Base-by-base conservation (phyloP, 2,113 vertebrate species). In the Saccopteryx leptura region DNA sequence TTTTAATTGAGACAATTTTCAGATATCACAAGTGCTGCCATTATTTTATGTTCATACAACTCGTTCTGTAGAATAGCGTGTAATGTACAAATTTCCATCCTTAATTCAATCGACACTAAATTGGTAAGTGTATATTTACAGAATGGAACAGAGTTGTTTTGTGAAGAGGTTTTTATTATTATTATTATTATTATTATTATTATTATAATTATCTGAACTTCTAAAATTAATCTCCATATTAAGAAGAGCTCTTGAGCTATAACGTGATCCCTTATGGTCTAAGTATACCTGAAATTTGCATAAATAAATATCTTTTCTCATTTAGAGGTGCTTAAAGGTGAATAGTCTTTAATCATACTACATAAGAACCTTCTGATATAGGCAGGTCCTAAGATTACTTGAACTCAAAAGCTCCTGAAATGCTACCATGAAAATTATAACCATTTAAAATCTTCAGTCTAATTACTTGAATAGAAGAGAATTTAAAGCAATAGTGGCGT, bases 401-500 rank as follows among this genome's bases (percentile, higher is more conserved):
- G 96, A 96, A 97, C 88, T 95, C 86, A 97, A 97, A 98, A 98
- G 91, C 66, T 91, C 66, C 94, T 96, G 81, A 96, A 98, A 98
- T 94, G 85, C 31, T 96, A 92, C 18, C 96, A 86, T 97, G 96
- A 39, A 97, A 98, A 98, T 97, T 93, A 97, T 31, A 97, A 97
- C 61, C 46, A 96, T 97, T 98, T 98, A 98, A 98, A 98, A 96
- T 96, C 84, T 91, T 97, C 96, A 98, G 97, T 97, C 91, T 97
- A 97, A 96, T 98, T 97, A 98, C 28, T 89, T 94, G 95, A 97
- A 98, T 93, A 97, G 86, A 98, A 97, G 97, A 97, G 93, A 98
- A 98, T 98, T 98, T 98, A 97, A 98, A 98, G 98, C 97, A 98
- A 98, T 74, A 97, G 91, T 90, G 97, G 97, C 98, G 97, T 97